phyloP scores from a whole-genome alignment of 2,113 vertebrate species.

The Brachyhypopomus gauderio region DNA sequence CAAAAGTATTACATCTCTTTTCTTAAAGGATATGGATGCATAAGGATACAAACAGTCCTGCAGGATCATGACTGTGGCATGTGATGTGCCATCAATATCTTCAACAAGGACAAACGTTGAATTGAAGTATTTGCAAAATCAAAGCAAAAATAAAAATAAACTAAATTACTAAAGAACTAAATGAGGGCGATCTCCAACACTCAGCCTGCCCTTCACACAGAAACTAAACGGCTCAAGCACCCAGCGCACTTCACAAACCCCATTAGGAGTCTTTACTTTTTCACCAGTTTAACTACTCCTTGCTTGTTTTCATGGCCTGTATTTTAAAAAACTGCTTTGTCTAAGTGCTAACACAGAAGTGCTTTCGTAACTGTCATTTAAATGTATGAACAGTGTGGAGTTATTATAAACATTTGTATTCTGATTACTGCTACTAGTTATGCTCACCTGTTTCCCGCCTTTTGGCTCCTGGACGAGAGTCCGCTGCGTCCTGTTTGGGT shows the following conservation, averaged over 20 bases:
- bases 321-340: too few relatives aligned
- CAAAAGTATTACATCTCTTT: not conserved
- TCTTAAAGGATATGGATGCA: slow-evolving; percentile 77
- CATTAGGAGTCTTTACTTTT: too few relatives aligned
- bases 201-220: too few relatives aligned
- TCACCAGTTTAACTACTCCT: too few relatives aligned
- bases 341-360: too few relatives aligned
- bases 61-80: slow-evolving; percentile 69
- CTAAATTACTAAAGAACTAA: too few relatives aligned
- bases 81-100: slow-evolving; percentile 67
- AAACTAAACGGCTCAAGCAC: too few relatives aligned
- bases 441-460: slow-evolving; percentile 48
- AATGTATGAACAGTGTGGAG: not conserved
- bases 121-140: slow-evolving; percentile 21
- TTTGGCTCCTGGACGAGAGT: slow-evolving; percentile 68
- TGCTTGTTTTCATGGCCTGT: too few relatives aligned
- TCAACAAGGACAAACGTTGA: slow-evolving; percentile 70
- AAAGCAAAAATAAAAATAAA: too few relatives aligned
- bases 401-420: not conserved
- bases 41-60: slow-evolving; percentile 76
- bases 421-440: not conserved
- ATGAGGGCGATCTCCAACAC: too few relatives aligned
- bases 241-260: too few relatives aligned
- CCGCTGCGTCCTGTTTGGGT: slow-evolving; percentile 83
- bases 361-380: too few relatives aligned